phyloP scores from a whole-genome alignment of 2,113 vertebrate genomes.

The Aptenodytes forsteri region DNA sequence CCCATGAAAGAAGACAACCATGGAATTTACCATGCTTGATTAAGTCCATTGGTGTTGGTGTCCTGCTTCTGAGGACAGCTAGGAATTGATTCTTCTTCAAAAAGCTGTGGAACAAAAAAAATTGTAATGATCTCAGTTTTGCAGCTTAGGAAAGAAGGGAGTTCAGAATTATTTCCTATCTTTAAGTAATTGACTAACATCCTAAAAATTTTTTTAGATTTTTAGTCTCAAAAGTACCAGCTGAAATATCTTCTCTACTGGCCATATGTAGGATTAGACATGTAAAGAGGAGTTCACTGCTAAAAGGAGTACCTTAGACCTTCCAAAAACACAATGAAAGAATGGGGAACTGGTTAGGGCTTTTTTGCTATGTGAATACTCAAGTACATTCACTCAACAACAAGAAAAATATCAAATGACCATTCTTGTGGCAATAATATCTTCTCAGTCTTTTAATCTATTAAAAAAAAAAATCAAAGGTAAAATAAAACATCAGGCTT shows the following conservation, averaged over 20 bases:
- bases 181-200: not conserved
- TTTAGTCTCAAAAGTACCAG: not conserved
- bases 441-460: not conserved
- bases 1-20: not conserved
- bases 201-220: not conserved
- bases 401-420: not conserved
- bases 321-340: not conserved
- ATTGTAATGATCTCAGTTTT: not conserved
- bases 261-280: not conserved
- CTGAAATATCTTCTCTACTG: not conserved
- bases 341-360: not conserved
- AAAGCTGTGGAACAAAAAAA: not conserved
- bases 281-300: not conserved
- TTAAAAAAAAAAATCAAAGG: not conserved
- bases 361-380: not conserved
- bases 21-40: not conserved
- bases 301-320: not conserved
- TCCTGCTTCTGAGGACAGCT: not conserved
- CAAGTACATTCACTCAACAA: not conserved
- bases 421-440: not conserved
- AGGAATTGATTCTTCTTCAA: not conserved
- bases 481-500: not conserved
- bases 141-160: not conserved
- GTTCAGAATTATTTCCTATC: not conserved
- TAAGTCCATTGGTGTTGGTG: not conserved